A percentile compares a stretch with the other conserved stretches of the same genome.
Conservation (phyloP, 2,113 vertebrate genomes). For the Cromileptes altivelis region DNA sequence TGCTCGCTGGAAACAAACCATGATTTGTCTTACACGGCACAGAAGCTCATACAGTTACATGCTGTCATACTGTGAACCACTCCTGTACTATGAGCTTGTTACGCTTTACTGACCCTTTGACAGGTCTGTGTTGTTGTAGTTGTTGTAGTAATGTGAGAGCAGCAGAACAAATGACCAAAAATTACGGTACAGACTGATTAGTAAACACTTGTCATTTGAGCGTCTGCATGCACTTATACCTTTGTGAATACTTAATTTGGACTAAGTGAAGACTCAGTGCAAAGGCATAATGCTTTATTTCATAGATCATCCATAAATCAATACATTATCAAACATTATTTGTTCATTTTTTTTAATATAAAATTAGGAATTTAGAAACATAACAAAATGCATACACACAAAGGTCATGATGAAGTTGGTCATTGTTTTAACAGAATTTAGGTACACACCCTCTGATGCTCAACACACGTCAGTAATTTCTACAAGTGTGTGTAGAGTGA, state of each 20-base stretch:
- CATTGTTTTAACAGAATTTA: not conserved
- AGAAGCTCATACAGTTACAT: conserved; percentile 15
- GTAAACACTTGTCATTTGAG: not conserved
- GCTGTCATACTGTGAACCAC: conserved; percentile 30
- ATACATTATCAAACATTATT: conserved; percentile 39
- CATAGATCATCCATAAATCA: conserved; percentile 50
- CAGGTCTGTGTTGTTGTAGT: not conserved
- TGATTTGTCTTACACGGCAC: conserved; percentile 5
- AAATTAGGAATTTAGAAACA: conserved; percentile 45
- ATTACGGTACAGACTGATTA: not conserved
- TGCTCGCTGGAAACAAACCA: conserved; percentile 3
- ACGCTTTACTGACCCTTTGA: not conserved
- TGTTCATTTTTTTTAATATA: conserved; percentile 21
- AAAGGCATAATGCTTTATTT: conserved; percentile 82
- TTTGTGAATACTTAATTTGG: not conserved
- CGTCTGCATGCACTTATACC: not conserved
- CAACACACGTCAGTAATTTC: conserved; percentile 2
- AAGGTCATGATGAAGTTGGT: conserved; percentile 9
- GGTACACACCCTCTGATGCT: conserved; percentile 5
- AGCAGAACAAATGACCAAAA: not conserved
- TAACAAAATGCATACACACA: conserved; percentile 40
- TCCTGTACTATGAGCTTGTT: not conserved
- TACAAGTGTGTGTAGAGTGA: not conserved
- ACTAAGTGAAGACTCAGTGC: conserved; percentile 32
- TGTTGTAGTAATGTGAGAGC: not conserved